Base-by-base conservation (phyloP, 2,113 vertebrate genomes). In the Cygnus atratus region DNA sequence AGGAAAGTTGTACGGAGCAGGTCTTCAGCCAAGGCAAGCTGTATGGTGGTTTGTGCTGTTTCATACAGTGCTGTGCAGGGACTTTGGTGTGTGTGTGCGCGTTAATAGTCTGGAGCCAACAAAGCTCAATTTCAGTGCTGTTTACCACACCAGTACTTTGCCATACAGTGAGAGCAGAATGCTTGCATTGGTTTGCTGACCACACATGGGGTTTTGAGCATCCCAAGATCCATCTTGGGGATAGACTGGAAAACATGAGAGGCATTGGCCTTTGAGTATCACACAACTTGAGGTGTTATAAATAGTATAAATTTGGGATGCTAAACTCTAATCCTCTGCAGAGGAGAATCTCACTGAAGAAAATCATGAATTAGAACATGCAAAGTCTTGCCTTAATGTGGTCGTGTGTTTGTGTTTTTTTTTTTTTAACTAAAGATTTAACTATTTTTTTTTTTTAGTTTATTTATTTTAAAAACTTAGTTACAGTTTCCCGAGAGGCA, bases 31-130 rank as follows among this genome's bases (percentile, higher is more conserved):
- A 62, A 48, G 28, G 10, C 37, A 18, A 55, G 9, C 12, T 82
- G 46, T 6, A 2, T 1, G 41, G 48, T 55, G 29, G 3, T 71
- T 0, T 13, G 4, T 65, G 35, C 17, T 18, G 1, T 78, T 88
- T 76, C 11, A 29, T 48, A 17, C 20, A 24, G 39, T 61, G 31
- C 24, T 57, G 35, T 72, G 28, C 5, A 46, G 52, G 16, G 43
- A 59, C 21, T 66, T 26, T 5, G 0, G 2, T 39, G 39, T 39
- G 39, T 39, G 39, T 39, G 39, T 11, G 39, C 11, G 39, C 11
- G 6, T 63, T 73, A 77, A 48, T 0, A 3, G 33, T 1, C 15
- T 44, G 12, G 25, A 78, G 35, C 70, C 1, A 3, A 11, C 28
- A 55, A 59, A 82, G 28, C 19, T 87, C 28, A 46, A 2, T 58